Evolutionary conservation across 2,797 vertebrate species (phyloP), one percentile per base, ranked within the genome.

Genomic region (Danio jaintianensis): DNA sequence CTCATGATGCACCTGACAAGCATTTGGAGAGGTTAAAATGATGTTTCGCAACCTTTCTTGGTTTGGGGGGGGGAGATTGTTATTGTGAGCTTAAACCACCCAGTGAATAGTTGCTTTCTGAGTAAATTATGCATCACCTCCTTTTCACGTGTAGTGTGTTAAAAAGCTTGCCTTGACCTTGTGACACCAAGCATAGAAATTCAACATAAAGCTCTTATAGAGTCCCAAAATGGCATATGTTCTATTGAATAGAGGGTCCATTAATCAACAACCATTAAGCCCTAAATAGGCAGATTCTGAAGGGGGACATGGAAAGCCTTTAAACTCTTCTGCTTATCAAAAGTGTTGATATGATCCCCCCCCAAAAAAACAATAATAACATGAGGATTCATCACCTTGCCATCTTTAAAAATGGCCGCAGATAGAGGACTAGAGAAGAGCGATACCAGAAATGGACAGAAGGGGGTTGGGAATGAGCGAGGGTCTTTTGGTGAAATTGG

Each of bases 261-360:
- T 96, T 94, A 95, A 96, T 96, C 96, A 96, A 91, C 86, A 86
- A 88, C 89, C 93, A 89, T 91, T 95, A 95, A 92, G 88, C 86
- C 84, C 92, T 94, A 94, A 95, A 93, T 91, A 92, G 93, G 90
- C 93, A 89, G 91, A 90, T 93, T 93, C 89, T 90, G 86, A 88
- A 90, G 85, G 87, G 91, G 89, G 89, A 78, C 88, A 87, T 90
- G 67, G 16, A 89, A 80, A 89, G 87, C 36, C 79, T 77, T 69
- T 56, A 74, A 75, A 48, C 76, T 63, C 68, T 48, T 73, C 29
- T 78, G 77, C 61, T 82, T 78, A 83, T 47, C 84, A 69, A 75
- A 83, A 61, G 69, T 83, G 80, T 82, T 89, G 78, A 82, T 92
- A 91, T 78, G 75, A 84, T 89, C 88, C n/a, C n/a, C n/a, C n/a